A percentile compares a stretch with the other conserved stretches of the same genome.
phyloP scores from a whole-genome alignment of 2,888 invertebrate genomes.

The Hoplodrina blanda region DNA sequence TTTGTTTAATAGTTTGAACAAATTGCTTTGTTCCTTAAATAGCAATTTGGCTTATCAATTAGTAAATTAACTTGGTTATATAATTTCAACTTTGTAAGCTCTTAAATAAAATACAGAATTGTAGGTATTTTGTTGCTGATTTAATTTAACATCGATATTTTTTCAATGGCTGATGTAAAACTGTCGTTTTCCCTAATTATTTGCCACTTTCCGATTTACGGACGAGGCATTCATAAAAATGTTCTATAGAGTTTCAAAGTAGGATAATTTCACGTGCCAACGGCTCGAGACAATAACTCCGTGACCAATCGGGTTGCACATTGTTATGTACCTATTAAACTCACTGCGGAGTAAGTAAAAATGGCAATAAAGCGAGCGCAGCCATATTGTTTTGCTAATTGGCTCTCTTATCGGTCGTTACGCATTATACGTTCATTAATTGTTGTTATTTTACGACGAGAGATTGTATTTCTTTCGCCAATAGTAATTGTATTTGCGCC shows the following conservation, averaged over 20 bases:
- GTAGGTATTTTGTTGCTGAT: neutral
- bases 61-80: constrained; percentile 13
- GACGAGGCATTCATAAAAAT: constrained; percentile 48
- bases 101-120: neutral
- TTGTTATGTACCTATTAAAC: constrained; percentile 70
- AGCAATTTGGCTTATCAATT: constrained; percentile 32
- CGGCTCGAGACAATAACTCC: constrained; percentile 72
- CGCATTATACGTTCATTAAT: constrained; percentile 84
- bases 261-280: constrained; percentile 74
- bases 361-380: constrained; percentile 70
- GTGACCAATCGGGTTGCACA: constrained; percentile 72
- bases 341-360: constrained; percentile 69
- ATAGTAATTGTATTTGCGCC: constrained; percentile 65
- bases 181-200: constrained; percentile 39
- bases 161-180: constrained; percentile 21
- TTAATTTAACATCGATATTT: constrained; percentile 12
- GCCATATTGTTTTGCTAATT: constrained; percentile 84
- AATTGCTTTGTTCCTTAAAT: constrained; percentile 27
- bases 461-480: constrained; percentile 79
- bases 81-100: constrained; percentile 13
- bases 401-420: constrained; percentile 82
- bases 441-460: constrained; percentile 80
- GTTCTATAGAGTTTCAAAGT: constrained; percentile 63
- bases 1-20: constrained; percentile 13
- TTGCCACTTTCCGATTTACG: constrained; percentile 45